These are phyloP conservation scores for Ursus arctos DNA, from an alignment of 2,113 vertebrate genomes.

Conservation along the genomic window DNA sequence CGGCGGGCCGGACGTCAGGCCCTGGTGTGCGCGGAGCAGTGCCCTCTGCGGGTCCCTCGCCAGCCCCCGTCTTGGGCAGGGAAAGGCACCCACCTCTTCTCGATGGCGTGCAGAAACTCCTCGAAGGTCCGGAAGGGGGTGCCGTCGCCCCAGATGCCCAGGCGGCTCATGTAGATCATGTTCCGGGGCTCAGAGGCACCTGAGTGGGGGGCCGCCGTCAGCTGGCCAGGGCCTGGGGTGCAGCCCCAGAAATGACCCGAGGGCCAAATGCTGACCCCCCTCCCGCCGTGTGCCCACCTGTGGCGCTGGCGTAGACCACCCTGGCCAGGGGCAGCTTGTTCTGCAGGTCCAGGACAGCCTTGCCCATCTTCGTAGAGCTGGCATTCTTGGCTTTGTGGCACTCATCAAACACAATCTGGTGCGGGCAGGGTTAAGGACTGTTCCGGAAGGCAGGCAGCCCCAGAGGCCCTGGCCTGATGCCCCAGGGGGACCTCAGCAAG, in stretches of 20 bases:
- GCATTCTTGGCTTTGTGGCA: slow-evolving; percentile 99
- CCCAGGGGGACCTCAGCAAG: neutral
- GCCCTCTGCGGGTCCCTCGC: neutral
- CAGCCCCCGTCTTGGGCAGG: fast-evolving
- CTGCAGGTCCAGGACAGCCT: slow-evolving; percentile 98
- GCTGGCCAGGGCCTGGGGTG: neutral
- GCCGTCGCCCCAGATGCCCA: slow-evolving; percentile 99
- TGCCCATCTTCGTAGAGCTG: slow-evolving; percentile 98
- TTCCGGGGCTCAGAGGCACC: slow-evolving; percentile 99
- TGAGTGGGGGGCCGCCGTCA: slow-evolving; percentile 75
- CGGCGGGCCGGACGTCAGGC: no score
- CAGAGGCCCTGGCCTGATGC: neutral
- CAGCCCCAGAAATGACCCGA: fast-evolving
- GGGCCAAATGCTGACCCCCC: neutral
- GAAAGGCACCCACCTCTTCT: slow-evolving; percentile 92
- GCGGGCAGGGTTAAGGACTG: slow-evolving; percentile 88
- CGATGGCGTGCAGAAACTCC: slow-evolving; percentile 97
- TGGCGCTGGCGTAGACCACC: slow-evolving; percentile 99
- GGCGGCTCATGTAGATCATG: slow-evolving; percentile 99
- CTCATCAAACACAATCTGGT: slow-evolving; percentile 98
- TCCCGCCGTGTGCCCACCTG: slow-evolving; percentile 87
- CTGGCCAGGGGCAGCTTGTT: slow-evolving; percentile 96
- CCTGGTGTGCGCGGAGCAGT: neutral
- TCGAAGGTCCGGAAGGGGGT: slow-evolving; percentile 97
- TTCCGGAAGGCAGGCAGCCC: neutral